A percentile compares a stretch with the other conserved stretches of the same genome.
These are phyloP conservation scores for Cheilosia urbana DNA, from an alignment of 2,888 invertebrate species.

Conservation along the genomic window DNA sequence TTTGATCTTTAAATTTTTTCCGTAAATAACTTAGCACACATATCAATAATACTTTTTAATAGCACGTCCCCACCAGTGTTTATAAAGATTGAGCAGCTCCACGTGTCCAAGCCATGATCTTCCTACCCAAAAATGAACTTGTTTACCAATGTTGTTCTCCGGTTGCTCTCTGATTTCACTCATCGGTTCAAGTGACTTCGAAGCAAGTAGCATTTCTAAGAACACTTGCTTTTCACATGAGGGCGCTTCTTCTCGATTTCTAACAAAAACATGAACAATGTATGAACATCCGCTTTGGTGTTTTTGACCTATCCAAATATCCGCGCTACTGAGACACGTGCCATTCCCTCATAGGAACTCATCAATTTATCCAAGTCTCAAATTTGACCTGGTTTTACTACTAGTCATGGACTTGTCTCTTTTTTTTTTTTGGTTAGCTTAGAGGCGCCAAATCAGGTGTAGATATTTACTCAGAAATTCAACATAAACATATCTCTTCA, in stretches of 20 bases:
- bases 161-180: too few species aligned
- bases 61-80: too few species aligned
- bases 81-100: too few species aligned
- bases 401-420: not conserved
- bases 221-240: too few species aligned
- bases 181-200: too few species aligned
- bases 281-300: slow-evolving; percentile 4
- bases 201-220: not conserved
- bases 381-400: slow-evolving; percentile 13
- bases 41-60: too few species aligned
- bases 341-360: slow-evolving; percentile 9
- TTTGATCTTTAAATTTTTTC: too few species aligned
- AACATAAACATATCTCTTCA: slow-evolving; percentile 22
- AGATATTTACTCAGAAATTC: slow-evolving; percentile 4
- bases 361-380: slow-evolving; percentile 15
- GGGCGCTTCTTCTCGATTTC: not conserved
- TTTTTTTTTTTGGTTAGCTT: not conserved
- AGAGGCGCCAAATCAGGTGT: not conserved
- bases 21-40: too few species aligned
- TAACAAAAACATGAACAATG: not conserved
- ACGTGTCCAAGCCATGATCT: too few species aligned
- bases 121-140: too few species aligned
- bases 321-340: not conserved
- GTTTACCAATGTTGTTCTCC: too few species aligned
- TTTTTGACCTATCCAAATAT: too few species aligned